phyloP scores from a whole-genome alignment of 2,113 vertebrate species.

The Tursiops truncatus region DNA sequence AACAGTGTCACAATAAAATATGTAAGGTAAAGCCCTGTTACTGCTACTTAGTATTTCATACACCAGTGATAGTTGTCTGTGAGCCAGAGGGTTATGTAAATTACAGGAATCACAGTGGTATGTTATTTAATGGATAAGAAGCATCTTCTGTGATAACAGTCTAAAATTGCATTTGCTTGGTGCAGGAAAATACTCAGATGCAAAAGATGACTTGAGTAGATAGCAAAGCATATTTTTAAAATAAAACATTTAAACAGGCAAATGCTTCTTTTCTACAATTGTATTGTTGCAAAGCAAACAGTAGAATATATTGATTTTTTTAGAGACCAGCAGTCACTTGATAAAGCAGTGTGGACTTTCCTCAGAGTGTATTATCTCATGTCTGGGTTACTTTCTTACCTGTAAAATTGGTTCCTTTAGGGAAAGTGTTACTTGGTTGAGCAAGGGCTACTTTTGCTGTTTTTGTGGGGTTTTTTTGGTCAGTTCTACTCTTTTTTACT shows the following conservation, averaged over 20 bases:
- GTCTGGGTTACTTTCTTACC: background rate
- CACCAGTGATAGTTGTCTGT: background rate
- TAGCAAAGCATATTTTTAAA: background rate
- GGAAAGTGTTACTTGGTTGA: background rate
- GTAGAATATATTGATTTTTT: background rate
- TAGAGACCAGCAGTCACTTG: background rate
- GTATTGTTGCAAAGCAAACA: background rate
- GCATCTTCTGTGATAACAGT: background rate
- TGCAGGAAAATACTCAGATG: background rate
- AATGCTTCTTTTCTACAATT: background rate
- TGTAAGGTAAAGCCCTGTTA: background rate
- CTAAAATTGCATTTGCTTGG: background rate
- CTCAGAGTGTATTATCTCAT: background rate
- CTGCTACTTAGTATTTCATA: background rate
- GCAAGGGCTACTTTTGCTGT: background rate
- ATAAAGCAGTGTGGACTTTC: background rate
- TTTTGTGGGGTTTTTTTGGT: background rate
- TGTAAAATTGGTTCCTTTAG: background rate
- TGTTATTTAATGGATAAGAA: background rate
- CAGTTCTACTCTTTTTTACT: background rate
- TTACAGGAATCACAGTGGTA: background rate
- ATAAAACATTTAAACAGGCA: background rate
- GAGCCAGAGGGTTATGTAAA: background rate
- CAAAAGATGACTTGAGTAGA: background rate
- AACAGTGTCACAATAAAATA: background rate